phyloP scores from a whole-genome alignment of 2,888 invertebrate species.

The Drosophila borborema region DNA sequence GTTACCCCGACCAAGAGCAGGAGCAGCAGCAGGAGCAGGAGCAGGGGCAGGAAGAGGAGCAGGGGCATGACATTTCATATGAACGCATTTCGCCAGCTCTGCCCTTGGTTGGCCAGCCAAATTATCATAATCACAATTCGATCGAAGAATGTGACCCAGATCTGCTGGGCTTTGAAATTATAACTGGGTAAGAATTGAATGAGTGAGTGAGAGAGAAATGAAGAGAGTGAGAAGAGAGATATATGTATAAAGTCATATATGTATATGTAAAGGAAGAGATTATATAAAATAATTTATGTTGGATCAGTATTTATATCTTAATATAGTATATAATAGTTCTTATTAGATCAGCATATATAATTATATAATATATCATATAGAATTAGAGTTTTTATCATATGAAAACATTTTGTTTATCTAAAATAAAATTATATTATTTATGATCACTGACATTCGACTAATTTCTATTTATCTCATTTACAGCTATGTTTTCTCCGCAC shows the following conservation, averaged over 20 bases:
- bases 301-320: too few relatives aligned
- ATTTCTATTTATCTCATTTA: not conserved
- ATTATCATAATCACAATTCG: slow-evolving; percentile 56
- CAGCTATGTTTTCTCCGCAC: slow-evolving; percentile 95
- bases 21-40: not conserved
- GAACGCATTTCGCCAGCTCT: slow-evolving; percentile 40
- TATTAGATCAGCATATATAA: too few relatives aligned
- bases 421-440: not conserved
- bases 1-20: too few relatives aligned
- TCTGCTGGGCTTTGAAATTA: slow-evolving; percentile 95
- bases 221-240: not conserved
- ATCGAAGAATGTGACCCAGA: slow-evolving; percentile 93
- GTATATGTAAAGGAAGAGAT: not conserved
- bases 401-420: too few relatives aligned
- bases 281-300: too few relatives aligned
- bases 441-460: not conserved
- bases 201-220: slow-evolving; percentile 16
- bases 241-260: too few relatives aligned
- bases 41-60: not conserved
- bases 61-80: slow-evolving; percentile 22
- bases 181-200: slow-evolving; percentile 89
- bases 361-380: not conserved
- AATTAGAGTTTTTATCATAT: not conserved
- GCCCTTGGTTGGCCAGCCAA: slow-evolving; percentile 46
- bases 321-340: too few relatives aligned